Conservation (phyloP, 2,113 vertebrate genomes). For the Loxodonta africana region DNA sequence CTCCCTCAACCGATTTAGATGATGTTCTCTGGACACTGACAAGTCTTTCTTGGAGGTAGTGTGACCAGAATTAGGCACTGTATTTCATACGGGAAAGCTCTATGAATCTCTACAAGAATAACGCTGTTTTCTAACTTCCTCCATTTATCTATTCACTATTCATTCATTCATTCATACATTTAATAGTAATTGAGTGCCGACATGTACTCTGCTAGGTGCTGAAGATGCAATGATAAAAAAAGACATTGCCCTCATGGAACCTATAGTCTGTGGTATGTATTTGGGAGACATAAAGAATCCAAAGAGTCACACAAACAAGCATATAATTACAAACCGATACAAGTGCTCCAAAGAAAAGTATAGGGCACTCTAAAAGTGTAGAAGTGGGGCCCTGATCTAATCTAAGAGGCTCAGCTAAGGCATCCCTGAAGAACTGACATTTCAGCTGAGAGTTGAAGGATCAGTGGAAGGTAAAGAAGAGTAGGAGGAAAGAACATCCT, state of each 20-base stretch:
- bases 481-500: not conserved
- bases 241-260: not conserved
- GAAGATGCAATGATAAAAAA: not conserved
- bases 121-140: not conserved
- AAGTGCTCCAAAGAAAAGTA: not conserved
- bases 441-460: slow-evolving; percentile 46
- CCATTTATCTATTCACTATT: not conserved
- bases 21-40: not conserved
- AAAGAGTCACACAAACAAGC: not conserved
- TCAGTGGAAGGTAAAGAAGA: slow-evolving; percentile 18
- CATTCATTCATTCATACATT: not conserved
- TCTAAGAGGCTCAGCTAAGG: slow-evolving; percentile 17
- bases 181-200: not conserved
- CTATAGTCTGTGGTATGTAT: not conserved
- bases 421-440: slow-evolving; percentile 17
- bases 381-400: not conserved
- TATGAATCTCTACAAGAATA: not conserved
- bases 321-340: not conserved
- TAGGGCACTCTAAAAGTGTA: not conserved
- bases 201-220: not conserved
- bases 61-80: not conserved
- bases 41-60: not conserved
- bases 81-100: not conserved
- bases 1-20: not conserved
- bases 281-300: slow-evolving; percentile 9